Evolutionary conservation across 2,113 vertebrate species (phyloP), one percentile per base, ranked within the genome.

Genomic region (Piprites chloris): DNA sequence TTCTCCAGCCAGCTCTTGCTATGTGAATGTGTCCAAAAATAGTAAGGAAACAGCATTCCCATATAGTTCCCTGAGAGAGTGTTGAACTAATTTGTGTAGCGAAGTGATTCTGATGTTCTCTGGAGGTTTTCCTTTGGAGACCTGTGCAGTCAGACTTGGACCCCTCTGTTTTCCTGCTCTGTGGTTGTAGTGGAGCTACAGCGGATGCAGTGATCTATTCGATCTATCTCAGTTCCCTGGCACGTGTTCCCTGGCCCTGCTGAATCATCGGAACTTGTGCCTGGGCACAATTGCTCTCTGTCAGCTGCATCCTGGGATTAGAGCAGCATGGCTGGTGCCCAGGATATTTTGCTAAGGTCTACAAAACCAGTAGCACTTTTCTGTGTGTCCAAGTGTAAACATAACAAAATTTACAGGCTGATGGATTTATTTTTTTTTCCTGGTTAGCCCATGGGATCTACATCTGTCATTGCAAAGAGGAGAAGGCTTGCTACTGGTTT

Each of bases 251-350:
- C 91, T 39, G 82, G 63, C 90, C 82, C 50, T 86, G 93, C 93
- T 95, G 93, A 95, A 88, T 96, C 93, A 90, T 90, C 42, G 1
- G 14, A 52, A 13, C 90, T 39, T 53, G 59, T 79, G 95, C 87
- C 92, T 87, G 79, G 85, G 59, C 75, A 35, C 76, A 73, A 77
- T 88, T 44, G 4, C 78, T 94, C 63, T 15, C 66, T 83, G 85
- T 83, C 91, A 90, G 87, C 93, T 86, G 75, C 12, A 3, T 53
- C 75, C 93, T 35, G 71, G 79, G 85, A 80, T 76, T 90, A 37
- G 23, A 33, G 49, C 7, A 0, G 50, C 3, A 0, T 65, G 87
- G 35, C 89, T 59, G 59, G 5, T 56, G 91, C 93, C 85, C 59
- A 30, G 71, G 21, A 8, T 62, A 26, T 90, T 96, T 91, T 95